Conservation (phyloP, 2,113 vertebrate genomes). For the Cnemophilus loriae region DNA sequence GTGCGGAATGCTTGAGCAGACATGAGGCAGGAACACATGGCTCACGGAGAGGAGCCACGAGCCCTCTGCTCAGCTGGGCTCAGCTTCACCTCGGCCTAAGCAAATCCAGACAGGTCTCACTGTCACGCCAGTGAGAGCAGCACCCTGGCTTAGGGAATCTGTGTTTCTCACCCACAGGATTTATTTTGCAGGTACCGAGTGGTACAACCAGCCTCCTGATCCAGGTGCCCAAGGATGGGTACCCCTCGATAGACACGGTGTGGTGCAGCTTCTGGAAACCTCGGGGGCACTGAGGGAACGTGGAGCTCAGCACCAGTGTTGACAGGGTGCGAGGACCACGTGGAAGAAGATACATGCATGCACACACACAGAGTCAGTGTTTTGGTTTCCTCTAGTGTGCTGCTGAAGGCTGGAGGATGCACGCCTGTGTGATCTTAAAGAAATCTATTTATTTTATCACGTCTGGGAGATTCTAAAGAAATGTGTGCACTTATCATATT, state of each 20-base stretch:
- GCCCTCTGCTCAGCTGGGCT: not conserved
- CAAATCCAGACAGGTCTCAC: not conserved
- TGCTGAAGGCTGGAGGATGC: not conserved
- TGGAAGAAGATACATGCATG: not conserved
- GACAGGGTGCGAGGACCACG: not conserved
- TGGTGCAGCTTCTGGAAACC: not conserved
- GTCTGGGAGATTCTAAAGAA: not conserved
- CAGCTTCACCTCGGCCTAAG: not conserved
- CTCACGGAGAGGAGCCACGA: fast-evolving
- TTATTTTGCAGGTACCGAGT: not conserved
- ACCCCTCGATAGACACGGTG: fast-evolving
- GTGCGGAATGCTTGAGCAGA: fast-evolving
- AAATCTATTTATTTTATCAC: too few species aligned
- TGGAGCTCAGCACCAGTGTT: not conserved
- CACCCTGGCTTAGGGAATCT: too few species aligned
- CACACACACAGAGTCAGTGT: fast-evolving
- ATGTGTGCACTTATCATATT: not conserved
- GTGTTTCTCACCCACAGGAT: not conserved
- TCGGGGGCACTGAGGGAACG: fast-evolving
- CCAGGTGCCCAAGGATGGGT: not conserved
- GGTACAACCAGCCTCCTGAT: not conserved
- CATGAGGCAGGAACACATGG: fast-evolving
- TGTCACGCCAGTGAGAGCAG: not conserved
- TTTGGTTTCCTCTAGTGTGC: fast-evolving
- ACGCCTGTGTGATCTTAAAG: not conserved